These are phyloP conservation scores for Furcifer pardalis DNA, from an alignment of 2,797 vertebrate genomes.

Conservation along the genomic window DNA sequence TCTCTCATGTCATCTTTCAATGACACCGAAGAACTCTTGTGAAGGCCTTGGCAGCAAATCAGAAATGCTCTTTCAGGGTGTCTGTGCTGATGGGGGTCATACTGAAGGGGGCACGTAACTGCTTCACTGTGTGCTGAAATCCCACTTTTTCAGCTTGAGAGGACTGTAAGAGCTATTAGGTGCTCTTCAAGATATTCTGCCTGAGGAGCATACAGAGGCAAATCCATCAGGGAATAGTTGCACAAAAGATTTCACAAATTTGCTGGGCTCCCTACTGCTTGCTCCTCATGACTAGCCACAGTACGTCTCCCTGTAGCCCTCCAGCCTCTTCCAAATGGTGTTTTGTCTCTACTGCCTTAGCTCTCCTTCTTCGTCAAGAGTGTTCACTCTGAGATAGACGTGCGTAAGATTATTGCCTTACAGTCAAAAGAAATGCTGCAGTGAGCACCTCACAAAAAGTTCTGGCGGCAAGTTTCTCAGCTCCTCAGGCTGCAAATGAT, in stretches of 20 bases:
- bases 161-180: background rate
- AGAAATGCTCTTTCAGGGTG: background rate
- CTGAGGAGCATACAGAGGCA: background rate
- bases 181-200: too few relatives aligned
- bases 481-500: too few relatives aligned
- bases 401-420: too few relatives aligned
- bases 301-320: background rate
- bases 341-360: background rate
- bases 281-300: background rate
- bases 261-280: background rate
- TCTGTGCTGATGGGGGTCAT: background rate
- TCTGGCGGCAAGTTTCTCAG: too few relatives aligned
- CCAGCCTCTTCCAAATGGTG: background rate
- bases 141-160: background rate
- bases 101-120: background rate
- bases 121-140: background rate
- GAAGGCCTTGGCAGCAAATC: background rate
- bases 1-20: slow-evolving; percentile 19
- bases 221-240: background rate
- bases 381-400: too few relatives aligned
- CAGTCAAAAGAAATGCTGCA: too few relatives aligned
- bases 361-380: too few relatives aligned
- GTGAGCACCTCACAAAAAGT: too few relatives aligned
- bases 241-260: background rate
- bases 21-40: background rate